These are phyloP conservation scores for Nudaria mundana DNA, from an alignment of 2,888 invertebrate species.

Conservation along the genomic window DNA sequence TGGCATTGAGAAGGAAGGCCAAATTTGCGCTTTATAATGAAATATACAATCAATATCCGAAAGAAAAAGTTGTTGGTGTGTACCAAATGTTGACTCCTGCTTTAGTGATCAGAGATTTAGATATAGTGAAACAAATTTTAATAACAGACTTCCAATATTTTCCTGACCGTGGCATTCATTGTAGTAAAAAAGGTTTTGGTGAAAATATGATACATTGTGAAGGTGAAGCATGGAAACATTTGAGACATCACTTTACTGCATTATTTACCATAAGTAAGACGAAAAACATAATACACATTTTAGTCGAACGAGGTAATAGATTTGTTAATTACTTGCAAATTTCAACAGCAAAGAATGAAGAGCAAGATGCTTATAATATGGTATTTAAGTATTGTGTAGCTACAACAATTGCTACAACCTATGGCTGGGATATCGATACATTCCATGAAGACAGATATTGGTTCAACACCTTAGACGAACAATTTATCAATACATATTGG, in stretches of 20 bases:
- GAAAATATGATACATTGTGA: slow-evolving; percentile 50
- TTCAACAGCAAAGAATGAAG: slow-evolving; percentile 13
- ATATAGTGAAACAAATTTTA: slow-evolving; percentile 49
- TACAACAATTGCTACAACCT: slow-evolving; percentile 31
- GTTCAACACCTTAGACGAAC: slow-evolving; percentile 26
- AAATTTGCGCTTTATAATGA: slow-evolving; percentile 34
- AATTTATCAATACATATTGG: slow-evolving; percentile 26
- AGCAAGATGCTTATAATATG: slow-evolving; percentile 29
- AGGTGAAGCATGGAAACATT: slow-evolving; percentile 38
- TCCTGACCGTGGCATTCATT: slow-evolving; percentile 43
- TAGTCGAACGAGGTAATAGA: slow-evolving; percentile 36
- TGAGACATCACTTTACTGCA: slow-evolving; percentile 45
- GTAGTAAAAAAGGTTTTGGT: slow-evolving; percentile 42
- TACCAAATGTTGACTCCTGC: slow-evolving; percentile 45
- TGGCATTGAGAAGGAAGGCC: slow-evolving; percentile 33
- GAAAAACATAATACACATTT: slow-evolving; percentile 37
- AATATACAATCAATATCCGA: slow-evolving; percentile 46
- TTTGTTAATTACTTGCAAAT: slow-evolving; percentile 38
- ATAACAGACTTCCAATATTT: slow-evolving; percentile 53
- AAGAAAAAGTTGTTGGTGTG: slow-evolving; percentile 51
- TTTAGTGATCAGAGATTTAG: slow-evolving; percentile 48
- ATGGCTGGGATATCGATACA: slow-evolving; percentile 34
- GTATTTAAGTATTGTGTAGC: slow-evolving; percentile 36
- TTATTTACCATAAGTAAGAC: slow-evolving; percentile 49
- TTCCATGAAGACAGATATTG: slow-evolving; percentile 24